Evolutionary conservation across 2,888 invertebrate genomes (phyloP).

Genomic region (Leucozona laternaria): DNA sequence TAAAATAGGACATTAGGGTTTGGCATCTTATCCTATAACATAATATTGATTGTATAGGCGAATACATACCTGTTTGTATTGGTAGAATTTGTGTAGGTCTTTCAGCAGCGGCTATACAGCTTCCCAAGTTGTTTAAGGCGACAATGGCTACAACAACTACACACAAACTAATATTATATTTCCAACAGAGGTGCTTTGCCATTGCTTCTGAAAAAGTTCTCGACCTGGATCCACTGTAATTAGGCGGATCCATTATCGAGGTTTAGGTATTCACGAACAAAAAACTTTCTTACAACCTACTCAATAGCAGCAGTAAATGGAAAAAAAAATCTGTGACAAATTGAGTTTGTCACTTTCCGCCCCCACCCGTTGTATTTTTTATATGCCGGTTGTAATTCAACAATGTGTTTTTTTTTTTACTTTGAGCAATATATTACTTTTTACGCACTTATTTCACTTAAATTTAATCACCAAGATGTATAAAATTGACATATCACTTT

Average conservation of each 20-base stretch:
- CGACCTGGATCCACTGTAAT: constrained; percentile 82
- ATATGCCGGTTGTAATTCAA: constrained; percentile 11
- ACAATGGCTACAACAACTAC: constrained; percentile 79
- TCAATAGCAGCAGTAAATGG: constrained; percentile 5
- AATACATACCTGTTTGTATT: constrained; percentile 80
- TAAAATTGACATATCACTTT: constrained; percentile 65
- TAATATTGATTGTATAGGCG: background rate
- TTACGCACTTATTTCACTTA: constrained; percentile 49
- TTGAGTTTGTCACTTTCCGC: constrained; percentile 58
- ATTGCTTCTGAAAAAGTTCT: constrained; percentile 75
- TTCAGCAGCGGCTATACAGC: constrained; percentile 78
- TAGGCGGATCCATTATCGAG: constrained; percentile 81
- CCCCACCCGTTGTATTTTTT: constrained; percentile 33
- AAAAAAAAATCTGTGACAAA: constrained; percentile 58
- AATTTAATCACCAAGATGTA: constrained; percentile 63
- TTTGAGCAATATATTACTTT: constrained; percentile 3
- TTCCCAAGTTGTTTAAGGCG: constrained; percentile 80
- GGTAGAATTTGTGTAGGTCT: constrained; percentile 79
- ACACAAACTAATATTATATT: constrained; percentile 78
- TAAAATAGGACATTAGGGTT: background rate
- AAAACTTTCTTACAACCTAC: constrained; percentile 33
- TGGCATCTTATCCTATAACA: background rate
- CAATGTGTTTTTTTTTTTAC: constrained; percentile 19
- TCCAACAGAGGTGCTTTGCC: constrained; percentile 69
- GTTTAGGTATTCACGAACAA: constrained; percentile 45